Percentiles rank a stretch among this genome's conserved stretches.
These are phyloP conservation scores for Pogonus chalceus DNA, from an alignment of 1,140 invertebrate genomes.

Conservation along the genomic window DNA sequence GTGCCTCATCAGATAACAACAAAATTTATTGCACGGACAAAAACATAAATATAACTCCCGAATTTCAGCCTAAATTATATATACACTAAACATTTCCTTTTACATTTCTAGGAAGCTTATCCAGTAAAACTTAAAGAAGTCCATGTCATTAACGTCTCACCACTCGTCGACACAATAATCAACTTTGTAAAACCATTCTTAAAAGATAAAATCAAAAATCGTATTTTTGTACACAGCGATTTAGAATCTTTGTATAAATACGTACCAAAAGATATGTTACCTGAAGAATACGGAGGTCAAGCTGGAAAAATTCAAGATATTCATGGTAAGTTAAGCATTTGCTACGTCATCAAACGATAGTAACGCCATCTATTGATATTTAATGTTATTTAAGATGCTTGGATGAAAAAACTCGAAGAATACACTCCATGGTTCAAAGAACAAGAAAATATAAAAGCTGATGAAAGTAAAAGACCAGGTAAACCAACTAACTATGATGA, in stretches of 20 bases:
- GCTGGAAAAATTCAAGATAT: slow-evolving; percentile 57
- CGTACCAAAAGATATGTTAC: slow-evolving; percentile 66
- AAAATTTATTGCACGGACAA: too few relatives aligned
- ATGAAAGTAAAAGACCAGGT: slow-evolving; percentile 62
- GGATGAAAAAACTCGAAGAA: slow-evolving; percentile 60
- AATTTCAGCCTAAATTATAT: too few relatives aligned
- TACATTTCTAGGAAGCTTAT: slow-evolving; percentile 66
- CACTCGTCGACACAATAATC: slow-evolving; percentile 68
- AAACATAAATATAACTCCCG: too few relatives aligned
- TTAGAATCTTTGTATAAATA: slow-evolving; percentile 64
- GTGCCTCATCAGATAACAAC: too few relatives aligned
- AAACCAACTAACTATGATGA: slow-evolving; percentile 71
- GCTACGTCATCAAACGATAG: not conserved
- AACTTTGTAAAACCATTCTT: slow-evolving; percentile 76
- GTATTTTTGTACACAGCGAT: slow-evolving; percentile 66
- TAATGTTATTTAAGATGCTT: slow-evolving; percentile 45
- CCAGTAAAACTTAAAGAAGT: slow-evolving; percentile 77
- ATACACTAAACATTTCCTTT: too few relatives aligned
- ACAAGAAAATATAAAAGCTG: slow-evolving; percentile 60
- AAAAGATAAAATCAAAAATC: slow-evolving; percentile 74
- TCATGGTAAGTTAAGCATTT: slow-evolving; percentile 48
- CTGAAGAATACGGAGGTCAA: slow-evolving; percentile 67
- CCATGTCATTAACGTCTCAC: slow-evolving; percentile 73
- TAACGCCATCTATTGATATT: not conserved
- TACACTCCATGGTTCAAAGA: slow-evolving; percentile 65